Evolutionary conservation across 2,888 invertebrate species (phyloP), one percentile per base, ranked within the genome.

Genomic region (Hypercompe scribonia): DNA sequence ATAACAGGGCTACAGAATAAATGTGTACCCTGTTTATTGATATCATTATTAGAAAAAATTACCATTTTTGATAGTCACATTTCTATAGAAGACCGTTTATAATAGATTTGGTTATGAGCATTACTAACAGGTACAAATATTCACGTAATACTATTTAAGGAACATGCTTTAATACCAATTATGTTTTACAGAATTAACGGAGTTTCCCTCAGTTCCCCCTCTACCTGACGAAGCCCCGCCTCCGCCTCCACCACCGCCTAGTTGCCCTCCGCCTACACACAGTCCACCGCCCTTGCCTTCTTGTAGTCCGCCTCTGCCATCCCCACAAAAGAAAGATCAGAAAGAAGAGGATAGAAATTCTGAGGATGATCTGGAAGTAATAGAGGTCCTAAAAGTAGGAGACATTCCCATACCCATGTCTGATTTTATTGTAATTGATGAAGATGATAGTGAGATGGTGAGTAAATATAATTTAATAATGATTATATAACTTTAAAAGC

Each of bases 181-280:
- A 67, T 58, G n/a, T 28, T 31, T 39, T 61, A 24, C 89, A 95
- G 95, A 95, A 84, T 78, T 81, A 36, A 83, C 89, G 46, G 92
- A 87, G 39, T 95, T 95, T 75, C 93, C 95, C 3, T 94, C 93
- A 2, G 91, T 93, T 8, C 96, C 96, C 0, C 95, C 95, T 0
- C 86, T 96, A 7, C 96, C 96, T 0, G 95, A 95, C 77, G 94
- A 96, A 46, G 93, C 91, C 8, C 93, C 93, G 11, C 69, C 69
- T 13, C 69, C 69, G 21, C 84, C 77, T 28, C 77, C 75, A 65
- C 87, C 72, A 36, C 87, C 75, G 61, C 84, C 78, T 24, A 75
- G 73, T 3, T 86, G 80, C 33, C 75, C 79, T 15, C 68, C 78
- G 10, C 68, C 75, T 1, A 65, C 58, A 76, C 78, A 18, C 72